phyloP scores from a whole-genome alignment of 2,797 vertebrate species.

The Tokudaia muenninki region DNA sequence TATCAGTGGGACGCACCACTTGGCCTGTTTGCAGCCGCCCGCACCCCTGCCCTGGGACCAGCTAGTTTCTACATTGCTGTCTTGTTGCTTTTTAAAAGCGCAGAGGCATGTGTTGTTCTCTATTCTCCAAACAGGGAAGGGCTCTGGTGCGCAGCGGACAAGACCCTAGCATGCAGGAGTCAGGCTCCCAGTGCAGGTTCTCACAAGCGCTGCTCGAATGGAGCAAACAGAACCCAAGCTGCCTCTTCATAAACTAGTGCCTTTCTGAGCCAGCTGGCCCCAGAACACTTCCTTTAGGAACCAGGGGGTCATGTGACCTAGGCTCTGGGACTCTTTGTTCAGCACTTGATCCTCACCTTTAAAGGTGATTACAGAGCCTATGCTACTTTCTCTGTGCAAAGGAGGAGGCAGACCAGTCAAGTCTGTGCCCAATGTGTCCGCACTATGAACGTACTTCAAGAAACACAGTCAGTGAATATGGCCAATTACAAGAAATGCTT shows the following conservation, averaged over 20 bases:
- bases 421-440: background rate
- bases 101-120: background rate
- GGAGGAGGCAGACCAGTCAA: background rate
- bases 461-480: background rate
- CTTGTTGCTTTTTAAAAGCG: constrained; percentile 32
- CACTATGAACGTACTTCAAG: background rate
- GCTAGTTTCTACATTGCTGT: background rate
- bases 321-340: background rate
- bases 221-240: accelerated
- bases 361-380: background rate
- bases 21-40: accelerated
- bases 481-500: background rate
- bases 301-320: background rate
- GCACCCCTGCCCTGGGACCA: background rate
- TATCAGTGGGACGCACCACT: background rate
- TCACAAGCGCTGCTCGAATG: background rate
- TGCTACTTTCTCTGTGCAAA: background rate
- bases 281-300: background rate
- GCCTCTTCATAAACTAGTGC: background rate
- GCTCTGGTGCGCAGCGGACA: background rate
- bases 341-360: background rate
- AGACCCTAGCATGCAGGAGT: background rate
- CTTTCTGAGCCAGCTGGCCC: background rate
- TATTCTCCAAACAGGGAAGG: background rate
- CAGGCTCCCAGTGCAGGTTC: background rate